Percentiles rank a stretch among this genome's conserved stretches.
Conservation (phyloP, 2,797 vertebrate genomes). For the Pogoniulus pusillus region DNA sequence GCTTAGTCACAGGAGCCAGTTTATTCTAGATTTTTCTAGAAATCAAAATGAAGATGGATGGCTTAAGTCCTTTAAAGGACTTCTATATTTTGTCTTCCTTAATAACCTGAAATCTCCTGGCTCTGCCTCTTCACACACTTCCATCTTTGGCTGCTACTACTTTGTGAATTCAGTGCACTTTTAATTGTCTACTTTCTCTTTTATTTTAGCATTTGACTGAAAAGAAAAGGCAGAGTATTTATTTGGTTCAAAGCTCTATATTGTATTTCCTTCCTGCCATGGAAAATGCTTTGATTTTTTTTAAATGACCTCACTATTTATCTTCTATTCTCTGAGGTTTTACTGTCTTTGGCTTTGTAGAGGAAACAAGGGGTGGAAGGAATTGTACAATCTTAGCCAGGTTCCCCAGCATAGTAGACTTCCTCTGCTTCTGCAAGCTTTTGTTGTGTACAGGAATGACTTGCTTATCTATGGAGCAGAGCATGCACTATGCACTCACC, state of each 20-base stretch:
- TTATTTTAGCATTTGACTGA: neutral
- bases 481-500: too few species aligned
- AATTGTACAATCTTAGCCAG: neutral
- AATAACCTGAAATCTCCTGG: neutral
- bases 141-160: neutral
- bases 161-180: neutral
- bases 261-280: neutral
- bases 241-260: neutral
- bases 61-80: neutral
- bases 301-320: neutral
- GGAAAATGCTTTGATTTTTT: neutral
- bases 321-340: neutral
- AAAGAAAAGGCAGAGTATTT: neutral
- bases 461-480: neutral
- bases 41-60: constrained; percentile 8
- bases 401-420: neutral
- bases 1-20: neutral
- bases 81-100: neutral
- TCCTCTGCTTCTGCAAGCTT: neutral
- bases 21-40: neutral
- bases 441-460: rapidly evolving
- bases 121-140: neutral
- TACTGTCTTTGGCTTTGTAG: neutral
- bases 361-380: neutral
- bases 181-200: neutral